Conservation (phyloP, 2,797 vertebrate genomes). For the Tokudaia muenninki region DNA sequence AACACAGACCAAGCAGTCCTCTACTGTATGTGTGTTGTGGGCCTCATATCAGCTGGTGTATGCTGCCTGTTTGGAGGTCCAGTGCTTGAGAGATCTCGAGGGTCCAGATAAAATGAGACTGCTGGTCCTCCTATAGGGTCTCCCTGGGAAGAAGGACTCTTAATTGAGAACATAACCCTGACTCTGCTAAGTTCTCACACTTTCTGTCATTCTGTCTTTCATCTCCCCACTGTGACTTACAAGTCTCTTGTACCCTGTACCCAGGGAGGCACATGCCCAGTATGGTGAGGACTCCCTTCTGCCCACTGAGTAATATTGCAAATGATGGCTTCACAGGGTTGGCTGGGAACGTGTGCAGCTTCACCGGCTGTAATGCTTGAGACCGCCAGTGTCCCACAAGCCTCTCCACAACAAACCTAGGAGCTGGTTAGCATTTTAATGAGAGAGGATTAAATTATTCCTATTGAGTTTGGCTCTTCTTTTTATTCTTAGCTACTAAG, state of each 20-base stretch:
- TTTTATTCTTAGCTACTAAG: not conserved
- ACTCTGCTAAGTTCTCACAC: not conserved
- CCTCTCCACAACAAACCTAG: not conserved
- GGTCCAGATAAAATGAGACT: no score
- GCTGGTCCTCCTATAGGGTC: no score
- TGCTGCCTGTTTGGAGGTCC: no score
- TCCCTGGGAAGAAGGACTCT: not conserved
- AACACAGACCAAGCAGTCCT: no score
- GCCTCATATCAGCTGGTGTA: no score
- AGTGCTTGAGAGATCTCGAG: no score
- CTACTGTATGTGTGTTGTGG: no score
- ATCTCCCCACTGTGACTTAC: not conserved
- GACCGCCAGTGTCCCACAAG: not conserved
- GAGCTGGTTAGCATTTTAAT: not conserved
- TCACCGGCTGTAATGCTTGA: not conserved
- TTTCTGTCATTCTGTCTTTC: not conserved
- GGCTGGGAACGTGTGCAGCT: no score
- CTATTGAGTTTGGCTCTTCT: not conserved
- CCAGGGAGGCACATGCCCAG: not conserved
- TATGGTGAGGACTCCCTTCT: not conserved
- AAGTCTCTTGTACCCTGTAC: not conserved
- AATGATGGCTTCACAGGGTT: no score
- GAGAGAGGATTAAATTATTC: not conserved
- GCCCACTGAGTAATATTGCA: no score
- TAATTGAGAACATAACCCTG: not conserved